Evolutionary conservation across 2,797 vertebrate species (phyloP).

Genomic region (Brotogeris chrysoptera): DNA sequence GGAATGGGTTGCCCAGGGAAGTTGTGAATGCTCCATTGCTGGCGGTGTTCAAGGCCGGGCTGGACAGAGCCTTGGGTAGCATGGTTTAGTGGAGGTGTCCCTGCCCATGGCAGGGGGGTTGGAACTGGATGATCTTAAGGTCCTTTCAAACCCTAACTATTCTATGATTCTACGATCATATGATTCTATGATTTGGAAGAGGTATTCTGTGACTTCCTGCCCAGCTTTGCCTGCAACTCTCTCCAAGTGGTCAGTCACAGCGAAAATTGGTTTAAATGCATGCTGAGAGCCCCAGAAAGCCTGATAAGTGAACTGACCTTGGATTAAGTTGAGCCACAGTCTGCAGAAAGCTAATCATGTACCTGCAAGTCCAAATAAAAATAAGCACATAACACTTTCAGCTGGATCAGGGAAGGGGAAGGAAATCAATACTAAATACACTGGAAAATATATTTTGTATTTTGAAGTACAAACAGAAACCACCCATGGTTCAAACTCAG

Average conservation of each 20-base stretch:
- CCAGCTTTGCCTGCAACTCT: background rate
- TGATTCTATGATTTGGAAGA: background rate
- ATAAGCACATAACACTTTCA: constrained; percentile 27
- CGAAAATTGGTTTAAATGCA: background rate
- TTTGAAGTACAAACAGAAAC: constrained; percentile 30
- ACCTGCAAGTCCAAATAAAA: constrained; percentile 42
- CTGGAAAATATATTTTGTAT: constrained; percentile 24
- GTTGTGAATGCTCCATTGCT: too few relatives aligned
- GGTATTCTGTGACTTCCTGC: background rate
- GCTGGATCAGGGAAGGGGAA: background rate
- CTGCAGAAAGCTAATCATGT: constrained; percentile 23
- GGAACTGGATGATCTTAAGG: too few relatives aligned
- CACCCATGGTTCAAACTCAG: background rate
- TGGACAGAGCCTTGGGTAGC: too few relatives aligned
- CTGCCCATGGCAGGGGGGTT: too few relatives aligned
- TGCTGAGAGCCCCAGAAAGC: background rate
- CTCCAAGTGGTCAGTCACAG: background rate
- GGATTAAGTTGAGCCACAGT: constrained; percentile 1
- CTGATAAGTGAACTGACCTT: constrained; percentile 19
- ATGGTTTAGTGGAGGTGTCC: too few relatives aligned
- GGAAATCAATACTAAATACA: constrained; percentile 59
- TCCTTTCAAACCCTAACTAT: too few relatives aligned
- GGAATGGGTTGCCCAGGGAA: too few relatives aligned
- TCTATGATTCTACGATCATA: too few relatives aligned
- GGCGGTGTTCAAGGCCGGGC: too few relatives aligned